Evolutionary conservation across 1,140 invertebrate genomes (phyloP), one percentile per base, ranked within the genome.

Genomic region (Scaptomyza pallida): DNA sequence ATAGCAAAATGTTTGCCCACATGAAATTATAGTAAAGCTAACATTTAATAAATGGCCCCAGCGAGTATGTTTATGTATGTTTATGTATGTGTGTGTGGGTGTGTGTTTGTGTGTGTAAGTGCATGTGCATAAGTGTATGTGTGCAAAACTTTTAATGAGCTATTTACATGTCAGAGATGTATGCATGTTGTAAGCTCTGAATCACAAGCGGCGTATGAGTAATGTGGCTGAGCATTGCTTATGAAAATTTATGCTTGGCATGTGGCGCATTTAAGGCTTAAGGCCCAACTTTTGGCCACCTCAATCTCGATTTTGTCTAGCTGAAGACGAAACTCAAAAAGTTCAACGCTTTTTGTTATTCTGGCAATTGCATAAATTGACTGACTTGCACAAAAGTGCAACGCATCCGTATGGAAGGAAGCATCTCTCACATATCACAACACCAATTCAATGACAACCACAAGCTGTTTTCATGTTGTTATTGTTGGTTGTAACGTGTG

Each of bases 41-140:
- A 62, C 81, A 74, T 86, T 85, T 86, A 85, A 86, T 85, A 83
- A 86, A 85, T 85, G 77, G 72, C 54, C 69, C 17, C 52, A 63
- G 26, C 50, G 35, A 57, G 63, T 45, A 55, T 51, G 40, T n/a
- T n/a, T n/a, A n/a, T n/a, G n/a, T n/a, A n/a, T n/a, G n/a, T n/a
- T n/a, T n/a, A 23, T 15, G 26, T 40, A 17, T 48, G 19, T 44
- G 5, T 48, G 41, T 55, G n/a, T 47, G 26, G 35, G 30, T 37
- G 37, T 35, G 33, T 30, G 19, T 56, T 15, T 21, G 9, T n/a
- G 37, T 13, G 30, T 60, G 50, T 51, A 51, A 61, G 47, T 50
- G 44, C 41, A 23, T 45, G 48, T 56, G 16, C 17, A 19, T 61
- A 12, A 5, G 26, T 26, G 16, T 52, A 26, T 13, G 61, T 54